Evolutionary conservation across 2,113 vertebrate genomes (phyloP), one percentile per base, ranked within the genome.

Genomic region (Pelecanoides urinatrix): DNA sequence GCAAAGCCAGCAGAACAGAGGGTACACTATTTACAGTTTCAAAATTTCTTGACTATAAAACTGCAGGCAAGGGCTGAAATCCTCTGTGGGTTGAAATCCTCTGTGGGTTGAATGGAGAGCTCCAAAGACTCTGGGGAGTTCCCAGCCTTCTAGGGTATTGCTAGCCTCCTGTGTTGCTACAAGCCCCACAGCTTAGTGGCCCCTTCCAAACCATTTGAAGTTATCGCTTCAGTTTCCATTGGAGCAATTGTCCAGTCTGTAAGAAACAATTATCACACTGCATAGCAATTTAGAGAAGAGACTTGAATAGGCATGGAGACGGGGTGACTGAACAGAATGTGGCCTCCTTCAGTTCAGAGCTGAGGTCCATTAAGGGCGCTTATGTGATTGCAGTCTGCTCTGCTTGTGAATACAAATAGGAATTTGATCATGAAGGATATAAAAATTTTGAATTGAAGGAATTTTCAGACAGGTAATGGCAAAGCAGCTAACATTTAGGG

Each of bases 161-260:
- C 38, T 49, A 42, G 2, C n/a, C 21, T 86, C 74, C 65, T 55
- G 16, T 44, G 13, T 38, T 73, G 19, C 40, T 83, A 12, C 27
- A 36, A 68, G 5, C 4, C 3, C 4, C 1, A 0, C 16, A 79
- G 34, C 14, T 23, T n/a, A 8, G 15, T 70, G 30, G 42, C 55
- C 49, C 68, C 36, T 79, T 79, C 32, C 36, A 90, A 68, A 56
- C 7, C 8, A 7, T 65, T 36, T 55, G 23, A 91, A 44, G 8
- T 45, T 45, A 68, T 17, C 4, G 0, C 86, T 92, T 74, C 50
- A 36, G 21, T 47, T 81, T 92, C 38, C 32, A 66, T 19, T 38
- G 13, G 23, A 59, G 21, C 58, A 81, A 9, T 44, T 73, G 30
- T 40, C 45, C 40, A 38, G 6, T 44, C 30, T 21, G 3, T 63